Percentiles rank a stretch among this genome's conserved stretches.
phyloP scores from a whole-genome alignment of 2,888 invertebrate species.

The Disparrhopalites patrizii region DNA sequence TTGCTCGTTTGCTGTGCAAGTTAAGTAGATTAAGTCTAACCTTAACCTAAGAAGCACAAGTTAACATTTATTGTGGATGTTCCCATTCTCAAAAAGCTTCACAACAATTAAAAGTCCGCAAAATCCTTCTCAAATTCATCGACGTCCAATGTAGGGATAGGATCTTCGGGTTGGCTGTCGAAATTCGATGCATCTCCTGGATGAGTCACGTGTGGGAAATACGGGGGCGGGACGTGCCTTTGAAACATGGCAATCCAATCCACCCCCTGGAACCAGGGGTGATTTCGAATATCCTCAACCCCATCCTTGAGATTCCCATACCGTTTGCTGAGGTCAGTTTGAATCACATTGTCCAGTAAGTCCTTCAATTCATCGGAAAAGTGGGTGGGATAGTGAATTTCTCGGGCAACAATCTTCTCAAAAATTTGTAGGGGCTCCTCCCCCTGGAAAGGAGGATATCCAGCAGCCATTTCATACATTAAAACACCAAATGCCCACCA shows the following conservation, averaged over 20 bases:
- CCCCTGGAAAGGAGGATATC: slow-evolving; percentile 89
- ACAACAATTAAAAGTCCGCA: slow-evolving; percentile 30
- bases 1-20: too few species aligned
- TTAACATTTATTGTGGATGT: too few species aligned
- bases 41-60: too few species aligned
- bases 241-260: slow-evolving; percentile 99
- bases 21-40: too few species aligned
- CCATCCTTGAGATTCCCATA: slow-evolving; percentile 99
- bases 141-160: slow-evolving; percentile 17
- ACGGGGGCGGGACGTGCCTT: slow-evolving; percentile 63
- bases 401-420: slow-evolving; percentile 87
- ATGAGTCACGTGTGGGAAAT: slow-evolving; percentile 44
- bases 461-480: slow-evolving; percentile 84
- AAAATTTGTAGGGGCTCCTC: slow-evolving; percentile 91
- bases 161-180: slow-evolving; percentile 29
- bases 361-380: slow-evolving; percentile 80
- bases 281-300: slow-evolving; percentile 98
- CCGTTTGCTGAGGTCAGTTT: slow-evolving; percentile 93
- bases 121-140: slow-evolving; percentile 27
- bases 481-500: slow-evolving; percentile 89
- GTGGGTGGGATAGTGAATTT: slow-evolving; percentile 77
- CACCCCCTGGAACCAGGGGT: slow-evolving; percentile 97
- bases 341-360: slow-evolving; percentile 75
- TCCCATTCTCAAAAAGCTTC: too few species aligned
- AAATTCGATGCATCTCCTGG: slow-evolving; percentile 48